Evolutionary conservation across 1,140 invertebrate species (phyloP), one percentile per base, ranked within the genome.

Genomic region (Drosophila ogumai): DNA sequence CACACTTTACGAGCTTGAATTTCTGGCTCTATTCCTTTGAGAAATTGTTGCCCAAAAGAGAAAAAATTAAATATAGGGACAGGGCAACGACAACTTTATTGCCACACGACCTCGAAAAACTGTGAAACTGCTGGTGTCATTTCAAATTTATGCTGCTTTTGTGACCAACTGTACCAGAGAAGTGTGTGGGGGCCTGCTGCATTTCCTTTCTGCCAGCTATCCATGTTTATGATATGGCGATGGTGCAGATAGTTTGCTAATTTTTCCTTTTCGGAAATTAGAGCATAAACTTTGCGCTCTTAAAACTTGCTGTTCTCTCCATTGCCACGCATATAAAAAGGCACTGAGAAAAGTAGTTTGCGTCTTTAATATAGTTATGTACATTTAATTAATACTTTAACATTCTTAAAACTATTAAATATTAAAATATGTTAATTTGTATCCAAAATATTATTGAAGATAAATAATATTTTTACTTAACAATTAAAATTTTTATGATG

Each of bases 191-290:
- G 15, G 38, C 41, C 60, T 69, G 74, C 76, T 64, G 56, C 58
- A 75, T 47, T 75, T 75, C 64, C 40, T 52, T 79, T 64, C 73
- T 63, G 60, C 59, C 68, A 79, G 71, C 50, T 54, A 75, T 57
- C 41, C 74, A 76, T 68, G 73, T 88, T 90, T 85, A 88, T 90
- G 85, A 85, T 85, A 85, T 90, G 85, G 85, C 85, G 79, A 87
- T 88, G 81, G 85, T 59, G 85, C 74, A 88, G 84, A 90, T 88
- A 90, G 81, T 88, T 88, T 85, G 77, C 85, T 88, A 90, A 90
- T 90, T 88, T 90, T 90, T 88, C 86, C 81, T 90, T 90, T 90
- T 81, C 85, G 84, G 84, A 88, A 88, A 87, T 87, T 87, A 87
- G 84, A 87, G 84, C 84, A 87, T 87, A 87, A 87, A 87, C 72